phyloP scores from a whole-genome alignment of 2,113 vertebrate genomes.

The Lepidothrix coronata region DNA sequence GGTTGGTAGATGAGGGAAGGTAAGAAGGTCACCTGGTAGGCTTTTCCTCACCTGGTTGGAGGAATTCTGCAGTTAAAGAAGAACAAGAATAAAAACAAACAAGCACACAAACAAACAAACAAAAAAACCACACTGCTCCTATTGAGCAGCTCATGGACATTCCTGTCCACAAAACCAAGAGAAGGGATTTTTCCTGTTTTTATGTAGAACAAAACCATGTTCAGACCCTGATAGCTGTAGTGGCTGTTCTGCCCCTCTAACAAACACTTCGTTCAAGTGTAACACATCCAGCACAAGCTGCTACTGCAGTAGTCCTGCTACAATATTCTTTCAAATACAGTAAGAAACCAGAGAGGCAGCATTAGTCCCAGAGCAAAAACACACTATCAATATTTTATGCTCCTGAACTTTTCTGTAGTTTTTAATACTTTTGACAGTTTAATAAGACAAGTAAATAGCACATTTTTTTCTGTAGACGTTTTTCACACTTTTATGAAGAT shows the following conservation, averaged over 20 bases:
- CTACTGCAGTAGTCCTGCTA: rapidly evolving
- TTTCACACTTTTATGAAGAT: not conserved
- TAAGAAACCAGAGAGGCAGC: not conserved
- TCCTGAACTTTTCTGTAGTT: not conserved
- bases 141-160: not conserved
- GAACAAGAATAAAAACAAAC: rapidly evolving
- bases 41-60: not conserved
- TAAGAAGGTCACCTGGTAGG: not conserved
- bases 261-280: not conserved
- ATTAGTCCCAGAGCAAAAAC: not conserved
- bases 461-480: not conserved
- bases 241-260: not conserved
- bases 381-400: rapidly evolving
- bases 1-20: not conserved
- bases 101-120: rapidly evolving
- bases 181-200: not conserved
- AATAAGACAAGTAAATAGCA: not conserved
- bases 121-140: not conserved
- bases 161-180: rapidly evolving
- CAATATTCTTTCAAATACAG: not conserved
- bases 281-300: not conserved
- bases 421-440: not conserved
- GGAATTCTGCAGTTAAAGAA: not conserved
- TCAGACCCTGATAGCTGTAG: not conserved
- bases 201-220: not conserved